A percentile compares a stretch with the other conserved stretches of the same genome.
Evolutionary conservation across 2,797 vertebrate species (phyloP).

Genomic region (Lemur catta): DNA sequence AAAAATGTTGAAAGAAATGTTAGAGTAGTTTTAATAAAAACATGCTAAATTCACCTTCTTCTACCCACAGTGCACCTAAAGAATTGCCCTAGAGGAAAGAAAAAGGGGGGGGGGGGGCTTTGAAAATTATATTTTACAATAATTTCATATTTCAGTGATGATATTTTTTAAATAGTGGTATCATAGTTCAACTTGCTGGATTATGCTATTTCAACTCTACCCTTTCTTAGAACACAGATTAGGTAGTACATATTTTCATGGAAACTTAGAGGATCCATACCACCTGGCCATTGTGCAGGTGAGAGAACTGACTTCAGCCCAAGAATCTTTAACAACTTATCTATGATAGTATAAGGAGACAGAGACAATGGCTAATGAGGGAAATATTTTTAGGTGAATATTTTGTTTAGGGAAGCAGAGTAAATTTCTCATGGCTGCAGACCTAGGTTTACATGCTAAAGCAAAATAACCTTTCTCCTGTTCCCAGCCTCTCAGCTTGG

Average conservation of each 20-base stretch:
- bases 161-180: not conserved
- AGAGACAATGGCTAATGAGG: not conserved
- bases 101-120: not conserved
- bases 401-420: not conserved
- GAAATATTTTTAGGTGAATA: not conserved
- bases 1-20: conserved; percentile 1
- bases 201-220: not conserved
- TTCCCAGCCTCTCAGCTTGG: not conserved
- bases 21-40: not conserved
- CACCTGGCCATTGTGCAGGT: not conserved
- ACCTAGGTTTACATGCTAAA: not conserved
- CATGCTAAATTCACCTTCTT: not conserved
- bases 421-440: not conserved
- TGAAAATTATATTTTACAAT: not conserved
- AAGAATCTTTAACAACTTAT: not conserved
- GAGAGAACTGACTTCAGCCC: not conserved
- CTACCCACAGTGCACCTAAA: not conserved
- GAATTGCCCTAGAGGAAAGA: not conserved
- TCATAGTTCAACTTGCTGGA: not conserved
- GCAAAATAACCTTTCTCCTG: not conserved
- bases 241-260: not conserved
- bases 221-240: not conserved
- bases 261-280: not conserved
- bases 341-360: not conserved
- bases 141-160: not conserved